A percentile compares a stretch with the other conserved stretches of the same genome.
These are phyloP conservation scores for Cheiracanthium punctorium DNA, from an alignment of 2,888 invertebrate species.

Conservation along the genomic window DNA sequence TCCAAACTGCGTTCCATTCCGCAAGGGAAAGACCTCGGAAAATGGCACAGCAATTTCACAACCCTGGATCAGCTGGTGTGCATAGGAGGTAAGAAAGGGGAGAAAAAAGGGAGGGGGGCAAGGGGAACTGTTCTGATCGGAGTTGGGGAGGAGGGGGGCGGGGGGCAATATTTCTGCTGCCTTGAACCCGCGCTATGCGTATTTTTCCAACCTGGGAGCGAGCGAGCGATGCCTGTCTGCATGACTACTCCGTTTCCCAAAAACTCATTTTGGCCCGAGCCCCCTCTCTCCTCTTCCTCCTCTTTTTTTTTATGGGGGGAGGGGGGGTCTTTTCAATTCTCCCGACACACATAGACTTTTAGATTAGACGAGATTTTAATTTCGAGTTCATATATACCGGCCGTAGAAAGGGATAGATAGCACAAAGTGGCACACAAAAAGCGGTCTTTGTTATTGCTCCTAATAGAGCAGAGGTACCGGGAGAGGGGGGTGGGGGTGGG, in stretches of 20 bases:
- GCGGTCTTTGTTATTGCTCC: background rate
- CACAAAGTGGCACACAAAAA: background rate
- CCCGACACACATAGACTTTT: constrained; percentile 13
- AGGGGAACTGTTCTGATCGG: constrained; percentile 33
- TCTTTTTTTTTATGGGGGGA: constrained; percentile 46
- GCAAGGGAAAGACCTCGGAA: background rate
- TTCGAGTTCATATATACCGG: constrained; percentile 20
- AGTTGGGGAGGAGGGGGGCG: constrained; percentile 1
- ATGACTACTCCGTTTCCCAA: constrained; percentile 48
- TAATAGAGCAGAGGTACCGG: background rate
- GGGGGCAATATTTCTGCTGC: constrained; percentile 49
- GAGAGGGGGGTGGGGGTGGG: background rate
- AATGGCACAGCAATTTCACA: constrained; percentile 4
- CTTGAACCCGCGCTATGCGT: constrained; percentile 47
- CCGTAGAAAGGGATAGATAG: background rate
- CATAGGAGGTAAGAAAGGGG: background rate
- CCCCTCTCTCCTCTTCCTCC: constrained; percentile 5
- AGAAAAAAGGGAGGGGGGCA: background rate
- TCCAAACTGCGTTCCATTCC: constrained; percentile 59
- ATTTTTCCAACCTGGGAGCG: constrained; percentile 43
- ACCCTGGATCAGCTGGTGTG: background rate
- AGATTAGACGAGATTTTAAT: constrained; percentile 39
- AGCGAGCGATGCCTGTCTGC: constrained; percentile 37
- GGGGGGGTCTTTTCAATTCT: constrained; percentile 26
- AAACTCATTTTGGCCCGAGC: constrained; percentile 49